Evolutionary conservation across 2,113 vertebrate species (phyloP).

Genomic region (Alectura lathami): DNA sequence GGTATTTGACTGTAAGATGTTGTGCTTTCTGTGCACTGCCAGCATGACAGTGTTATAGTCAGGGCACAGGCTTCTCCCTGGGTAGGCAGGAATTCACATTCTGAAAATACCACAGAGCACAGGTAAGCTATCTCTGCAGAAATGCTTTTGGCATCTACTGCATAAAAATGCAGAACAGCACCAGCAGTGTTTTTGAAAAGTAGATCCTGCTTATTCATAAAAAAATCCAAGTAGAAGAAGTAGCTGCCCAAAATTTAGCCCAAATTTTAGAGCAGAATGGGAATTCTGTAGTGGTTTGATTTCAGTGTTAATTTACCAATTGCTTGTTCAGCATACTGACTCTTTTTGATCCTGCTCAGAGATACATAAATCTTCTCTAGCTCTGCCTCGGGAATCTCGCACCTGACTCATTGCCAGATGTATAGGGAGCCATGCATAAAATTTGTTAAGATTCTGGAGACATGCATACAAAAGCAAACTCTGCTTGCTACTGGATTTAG

Average conservation of each 20-base stretch:
- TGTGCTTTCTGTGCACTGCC: neutral
- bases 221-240: neutral
- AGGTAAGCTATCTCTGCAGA: neutral
- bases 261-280: neutral
- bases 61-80: neutral
- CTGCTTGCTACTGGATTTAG: neutral
- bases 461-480: neutral
- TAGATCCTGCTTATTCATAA: neutral
- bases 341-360: neutral
- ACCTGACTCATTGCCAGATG: neutral
- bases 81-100: neutral
- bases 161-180: neutral
- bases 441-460: neutral
- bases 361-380: neutral
- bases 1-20: neutral
- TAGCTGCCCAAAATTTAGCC: neutral
- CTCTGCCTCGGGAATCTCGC: neutral
- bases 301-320: neutral
- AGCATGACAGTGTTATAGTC: neutral
- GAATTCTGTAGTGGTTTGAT: neutral
- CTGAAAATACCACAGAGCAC: neutral
- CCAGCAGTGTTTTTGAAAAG: neutral
- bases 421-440: neutral
- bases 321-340: neutral
- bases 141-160: neutral